Evolutionary conservation across 1,140 invertebrate genomes (phyloP).

Genomic region (Mercenaria mercenaria): DNA sequence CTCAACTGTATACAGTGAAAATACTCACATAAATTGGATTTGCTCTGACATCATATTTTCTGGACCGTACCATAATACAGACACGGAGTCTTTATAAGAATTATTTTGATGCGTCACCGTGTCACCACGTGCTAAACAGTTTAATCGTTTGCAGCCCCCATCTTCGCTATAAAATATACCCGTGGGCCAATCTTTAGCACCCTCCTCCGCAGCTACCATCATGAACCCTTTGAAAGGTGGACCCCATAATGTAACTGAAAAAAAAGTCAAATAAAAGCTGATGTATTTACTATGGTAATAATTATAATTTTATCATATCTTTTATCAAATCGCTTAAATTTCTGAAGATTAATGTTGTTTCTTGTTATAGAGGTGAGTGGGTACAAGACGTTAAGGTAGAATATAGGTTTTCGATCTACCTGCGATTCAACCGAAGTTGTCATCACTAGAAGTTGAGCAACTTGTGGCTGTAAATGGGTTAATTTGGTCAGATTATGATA

Average conservation of each 20-base stretch:
- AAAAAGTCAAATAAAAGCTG: not conserved
- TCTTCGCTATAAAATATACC: slow-evolving; percentile 65
- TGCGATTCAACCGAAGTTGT: too few species aligned
- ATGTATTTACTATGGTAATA: too few species aligned
- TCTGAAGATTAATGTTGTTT: too few species aligned
- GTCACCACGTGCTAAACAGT: slow-evolving; percentile 49
- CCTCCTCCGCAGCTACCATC: slow-evolving; percentile 63
- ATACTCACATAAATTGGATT: slow-evolving; percentile 64
- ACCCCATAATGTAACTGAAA: slow-evolving; percentile 65
- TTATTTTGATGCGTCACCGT: slow-evolving; percentile 61
- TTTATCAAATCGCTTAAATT: too few species aligned
- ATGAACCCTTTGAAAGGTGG: slow-evolving; percentile 66
- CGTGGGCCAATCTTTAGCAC: slow-evolving; percentile 62
- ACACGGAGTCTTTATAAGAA: slow-evolving; percentile 61
- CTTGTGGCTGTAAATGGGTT: too few species aligned
- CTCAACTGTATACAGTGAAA: too few species aligned
- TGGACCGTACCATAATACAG: slow-evolving; percentile 63
- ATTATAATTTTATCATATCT: too few species aligned
- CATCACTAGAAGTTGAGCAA: too few species aligned
- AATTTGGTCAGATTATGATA: too few species aligned
- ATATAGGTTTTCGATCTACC: too few species aligned
- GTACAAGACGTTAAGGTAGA: too few species aligned
- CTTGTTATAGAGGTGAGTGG: too few species aligned
- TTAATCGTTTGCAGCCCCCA: slow-evolving; percentile 17
- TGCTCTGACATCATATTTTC: slow-evolving; percentile 63